Percentiles rank a stretch among this genome's conserved stretches.
Conservation (phyloP, 2,888 invertebrate species). For the Rhyacophila evoluta region DNA sequence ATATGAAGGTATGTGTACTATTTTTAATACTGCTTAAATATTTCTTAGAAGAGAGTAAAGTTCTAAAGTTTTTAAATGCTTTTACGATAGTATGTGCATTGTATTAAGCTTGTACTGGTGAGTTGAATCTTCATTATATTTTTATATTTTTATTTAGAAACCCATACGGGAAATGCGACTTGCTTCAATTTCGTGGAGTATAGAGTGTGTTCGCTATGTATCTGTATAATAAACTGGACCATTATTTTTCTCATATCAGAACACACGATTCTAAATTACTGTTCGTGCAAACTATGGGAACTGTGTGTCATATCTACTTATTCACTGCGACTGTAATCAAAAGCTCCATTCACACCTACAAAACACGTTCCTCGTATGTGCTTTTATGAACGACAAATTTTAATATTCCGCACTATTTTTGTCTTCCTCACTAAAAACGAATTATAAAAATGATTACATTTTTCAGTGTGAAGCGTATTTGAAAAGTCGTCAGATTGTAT, state of each 20-base stretch:
- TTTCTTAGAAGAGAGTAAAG: too few species aligned
- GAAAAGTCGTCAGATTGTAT: too few species aligned
- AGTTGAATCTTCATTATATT: neutral
- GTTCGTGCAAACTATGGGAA: slow-evolving; percentile 38
- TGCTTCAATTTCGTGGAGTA: neutral
- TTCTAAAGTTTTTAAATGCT: too few species aligned
- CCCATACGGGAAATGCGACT: neutral
- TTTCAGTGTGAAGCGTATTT: too few species aligned
- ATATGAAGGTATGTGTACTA: too few species aligned
- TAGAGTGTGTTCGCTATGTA: too few species aligned
- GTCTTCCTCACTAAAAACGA: slow-evolving; percentile 29
- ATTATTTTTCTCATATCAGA: slow-evolving; percentile 44
- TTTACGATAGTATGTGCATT: too few species aligned
- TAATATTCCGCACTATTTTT: slow-evolving; percentile 29
- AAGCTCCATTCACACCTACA: slow-evolving; percentile 47
- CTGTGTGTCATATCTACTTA: slow-evolving; percentile 37
- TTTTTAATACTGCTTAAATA: too few species aligned
- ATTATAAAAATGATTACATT: neutral
- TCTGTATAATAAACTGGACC: neutral
- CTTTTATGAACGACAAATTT: slow-evolving; percentile 46
- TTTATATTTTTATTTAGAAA: neutral
- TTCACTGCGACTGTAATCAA: slow-evolving; percentile 49
- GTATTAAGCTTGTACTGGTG: neutral
- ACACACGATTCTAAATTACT: slow-evolving; percentile 36
- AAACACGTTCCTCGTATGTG: slow-evolving; percentile 51